phyloP scores from a whole-genome alignment of 2,797 vertebrate genomes.

The Ptychadena robeensis region DNA sequence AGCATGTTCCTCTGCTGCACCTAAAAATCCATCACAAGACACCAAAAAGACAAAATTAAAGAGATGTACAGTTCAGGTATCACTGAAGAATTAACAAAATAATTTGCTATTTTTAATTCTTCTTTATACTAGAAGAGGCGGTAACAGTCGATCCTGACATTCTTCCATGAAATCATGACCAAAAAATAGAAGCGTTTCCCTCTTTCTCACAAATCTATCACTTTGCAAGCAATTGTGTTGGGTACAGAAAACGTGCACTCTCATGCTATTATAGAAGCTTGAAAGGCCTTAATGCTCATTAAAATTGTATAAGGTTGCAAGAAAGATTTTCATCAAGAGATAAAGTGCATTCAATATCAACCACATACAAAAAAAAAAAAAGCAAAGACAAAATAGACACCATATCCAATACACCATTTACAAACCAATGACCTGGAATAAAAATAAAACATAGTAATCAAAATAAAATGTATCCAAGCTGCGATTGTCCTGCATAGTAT shows the following conservation, averaged over 20 bases:
- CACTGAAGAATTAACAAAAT: too few species aligned
- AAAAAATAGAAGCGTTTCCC: not conserved
- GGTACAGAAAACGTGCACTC: not conserved
- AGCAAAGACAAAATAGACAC: not conserved
- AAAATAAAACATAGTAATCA: too few species aligned
- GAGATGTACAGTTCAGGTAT: too few species aligned
- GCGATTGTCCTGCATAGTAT: too few species aligned
- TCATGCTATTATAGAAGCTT: conserved; percentile 36
- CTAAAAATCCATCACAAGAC: too few species aligned
- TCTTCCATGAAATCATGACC: too few species aligned
- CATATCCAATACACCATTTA: not conserved
- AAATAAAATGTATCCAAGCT: too few species aligned
- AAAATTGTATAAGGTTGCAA: conserved; percentile 45
- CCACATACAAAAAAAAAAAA: conserved; percentile 8
- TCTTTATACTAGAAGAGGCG: not conserved
- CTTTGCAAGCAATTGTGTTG: not conserved
- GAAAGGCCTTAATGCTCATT: conserved; percentile 49
- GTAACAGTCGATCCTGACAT: not conserved
- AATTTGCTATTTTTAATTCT: conserved; percentile 15
- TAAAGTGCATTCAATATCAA: conserved; percentile 32
- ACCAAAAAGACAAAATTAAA: too few species aligned
- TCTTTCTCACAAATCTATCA: conserved; percentile 5
- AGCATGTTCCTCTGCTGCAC: too few species aligned
- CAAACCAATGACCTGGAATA: not conserved
- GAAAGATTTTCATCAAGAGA: conserved; percentile 44